A percentile compares a stretch with the other conserved stretches of the same genome.
These are phyloP conservation scores for Temnothorax curvispinosus DNA, from an alignment of 1,140 invertebrate genomes.

Conservation along the genomic window DNA sequence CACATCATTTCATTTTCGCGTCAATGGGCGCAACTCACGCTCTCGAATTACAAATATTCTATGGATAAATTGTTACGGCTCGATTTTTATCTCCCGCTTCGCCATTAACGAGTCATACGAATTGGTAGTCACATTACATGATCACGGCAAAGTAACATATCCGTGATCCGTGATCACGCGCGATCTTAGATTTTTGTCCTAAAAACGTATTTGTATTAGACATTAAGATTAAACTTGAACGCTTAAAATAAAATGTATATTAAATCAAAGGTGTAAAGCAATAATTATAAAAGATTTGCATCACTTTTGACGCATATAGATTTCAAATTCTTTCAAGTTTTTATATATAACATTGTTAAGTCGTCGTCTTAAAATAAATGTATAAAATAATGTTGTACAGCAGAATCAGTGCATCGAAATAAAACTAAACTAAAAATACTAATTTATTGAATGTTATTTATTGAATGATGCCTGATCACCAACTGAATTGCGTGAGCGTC, in stretches of 20 bases:
- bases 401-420: neutral
- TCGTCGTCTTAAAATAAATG: neutral
- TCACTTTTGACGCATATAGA: too few relatives aligned
- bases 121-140: neutral
- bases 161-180: neutral
- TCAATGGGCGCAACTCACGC: neutral
- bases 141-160: neutral
- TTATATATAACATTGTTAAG: too few relatives aligned
- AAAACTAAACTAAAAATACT: neutral
- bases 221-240: neutral
- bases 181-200: neutral
- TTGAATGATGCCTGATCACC: neutral
- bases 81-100: neutral
- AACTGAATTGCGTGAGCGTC: neutral
- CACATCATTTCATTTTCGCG: neutral
- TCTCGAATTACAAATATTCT: neutral
- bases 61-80: neutral
- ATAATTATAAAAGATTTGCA: too few relatives aligned
- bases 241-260: neutral
- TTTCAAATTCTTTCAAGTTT: too few relatives aligned
- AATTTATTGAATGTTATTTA: constrained; percentile 15
- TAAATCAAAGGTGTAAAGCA: neutral
- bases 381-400: neutral
- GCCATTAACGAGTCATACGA: too few relatives aligned
- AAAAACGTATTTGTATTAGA: neutral